Evolutionary conservation across 2,797 vertebrate species (phyloP).

Genomic region (Platalea minor): DNA sequence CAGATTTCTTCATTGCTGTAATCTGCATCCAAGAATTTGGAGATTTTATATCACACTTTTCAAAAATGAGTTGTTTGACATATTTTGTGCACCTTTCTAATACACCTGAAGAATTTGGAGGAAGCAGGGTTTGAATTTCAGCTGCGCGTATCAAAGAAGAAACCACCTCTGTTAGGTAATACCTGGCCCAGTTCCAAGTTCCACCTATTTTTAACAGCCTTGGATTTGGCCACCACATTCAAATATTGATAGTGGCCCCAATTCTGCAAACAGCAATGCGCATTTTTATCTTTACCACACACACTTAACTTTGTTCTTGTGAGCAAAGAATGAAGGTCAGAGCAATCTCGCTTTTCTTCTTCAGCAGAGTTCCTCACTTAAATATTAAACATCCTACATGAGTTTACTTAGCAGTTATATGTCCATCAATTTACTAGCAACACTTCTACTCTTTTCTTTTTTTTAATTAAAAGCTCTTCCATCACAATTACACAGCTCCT

Average conservation of each 20-base stretch:
- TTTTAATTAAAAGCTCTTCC: background rate
- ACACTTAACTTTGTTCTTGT: background rate
- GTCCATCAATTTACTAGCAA: background rate
- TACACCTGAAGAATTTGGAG: background rate
- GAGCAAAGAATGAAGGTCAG: constrained; percentile 46
- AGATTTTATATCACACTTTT: background rate
- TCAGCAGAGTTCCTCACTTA: background rate
- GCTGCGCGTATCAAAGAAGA: background rate
- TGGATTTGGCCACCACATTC: background rate
- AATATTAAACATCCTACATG: background rate
- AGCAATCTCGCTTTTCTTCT: background rate
- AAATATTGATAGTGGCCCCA: background rate
- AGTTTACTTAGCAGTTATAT: background rate
- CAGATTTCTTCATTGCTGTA: background rate
- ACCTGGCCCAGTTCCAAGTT: background rate
- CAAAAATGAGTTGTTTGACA: background rate
- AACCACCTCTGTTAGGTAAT: background rate
- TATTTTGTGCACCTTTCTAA: background rate
- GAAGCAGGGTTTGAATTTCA: background rate
- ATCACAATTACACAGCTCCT: background rate
- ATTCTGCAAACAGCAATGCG: background rate
- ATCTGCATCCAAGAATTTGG: background rate
- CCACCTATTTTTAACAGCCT: background rate
- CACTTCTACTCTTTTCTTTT: background rate
- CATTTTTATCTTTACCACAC: constrained; percentile 10